Evolutionary conservation across 2,113 vertebrate genomes (phyloP), one percentile per base, ranked within the genome.

Genomic region (Percina caprodes): DNA sequence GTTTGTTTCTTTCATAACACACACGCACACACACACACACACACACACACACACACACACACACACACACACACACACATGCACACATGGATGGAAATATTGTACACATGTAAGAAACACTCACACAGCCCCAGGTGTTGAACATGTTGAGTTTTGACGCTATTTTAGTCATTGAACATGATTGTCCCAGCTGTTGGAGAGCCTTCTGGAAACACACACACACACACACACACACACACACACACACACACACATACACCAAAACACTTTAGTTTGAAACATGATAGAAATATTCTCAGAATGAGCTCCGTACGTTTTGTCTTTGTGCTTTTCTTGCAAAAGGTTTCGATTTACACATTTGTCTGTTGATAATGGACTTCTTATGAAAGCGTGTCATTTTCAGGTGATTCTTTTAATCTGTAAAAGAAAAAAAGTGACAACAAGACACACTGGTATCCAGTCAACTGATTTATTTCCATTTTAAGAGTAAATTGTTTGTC

Each of bases 141-240:
- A 91, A 92, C 90, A 90, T 90, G 88, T 88, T 91, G 90, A 74
- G 74, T 52, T 91, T 85, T 91, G 66, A 88, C 71, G 88, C 83
- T 91, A 84, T 85, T 89, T 92, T 90, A 86, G 83, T 84, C 88
- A 71, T 81, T 91, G 86, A 86, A 82, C 88, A 77, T 35, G 60
- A 90, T 52, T 77, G 79, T 84, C 81, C 80, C 90, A 88, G 86
- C 88, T 92, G 90, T 88, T 69, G 18, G 16, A 55, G 65, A 21
- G 39, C 2, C 74, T 83, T 75, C 13, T 77, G 75, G 84, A 86
- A 7, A 65, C 45, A 77, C 69, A 72, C 75, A 77, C n/a, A 59
- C 62, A 23, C 79, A 73, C 49, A 59, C 67, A 45, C n/a, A 51
- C 68, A 70, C 68, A 60, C 39, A 63, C 68, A 70, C 82, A 76